Base-by-base conservation (phyloP, 2,797 vertebrate species). In the Gymnothorax javanicus region DNA sequence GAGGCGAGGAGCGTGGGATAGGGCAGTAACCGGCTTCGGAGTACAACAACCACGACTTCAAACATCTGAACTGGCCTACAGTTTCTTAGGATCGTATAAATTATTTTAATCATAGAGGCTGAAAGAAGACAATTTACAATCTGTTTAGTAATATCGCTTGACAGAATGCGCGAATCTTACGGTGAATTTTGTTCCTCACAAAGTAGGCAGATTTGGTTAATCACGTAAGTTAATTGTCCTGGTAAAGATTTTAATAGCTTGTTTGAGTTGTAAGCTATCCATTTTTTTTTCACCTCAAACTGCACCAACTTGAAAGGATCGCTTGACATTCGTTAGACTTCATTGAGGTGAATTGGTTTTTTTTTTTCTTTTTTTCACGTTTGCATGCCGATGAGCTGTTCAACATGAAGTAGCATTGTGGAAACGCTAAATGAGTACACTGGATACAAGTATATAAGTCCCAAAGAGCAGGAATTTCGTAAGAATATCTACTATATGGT, bases 1-100 rank as follows among this genome's bases (percentile, higher is more conserved):
- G 83, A 82, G 87, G 87, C 64, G 87, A 84, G 82, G n/a, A n/a
- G 64, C 56, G 84, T 87, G 84, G 75, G 77, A 50, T 52, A 25
- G 84, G 58, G 62, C 82, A 73, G 73, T 81, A 33, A 89, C 90
- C 90, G 90, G 89, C 88, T 86, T 89, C 88, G 43, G 64, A 25
- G 67, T 4, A 52, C 82, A 57, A 69, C 25, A 82, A 84, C 62
- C 23, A 13, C 27, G 52, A 64, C 25, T 56, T 64, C 67, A n/a
- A 27, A 52, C 85, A 82, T 86, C 60, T 82, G 52, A 82, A 33
- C 56, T 56, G 50, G 59, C 58, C 15, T 27, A 25, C 43, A 83
- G n/a, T 56, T 20, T 81, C 23, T 81, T 81, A 81, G 50, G 56
- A 56, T 23, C 57, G 62, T 86, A 57, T 77, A 59, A 27, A 0